Evolutionary conservation across 2,113 vertebrate species (phyloP).

Genomic region (Cyanoderma ruficeps): DNA sequence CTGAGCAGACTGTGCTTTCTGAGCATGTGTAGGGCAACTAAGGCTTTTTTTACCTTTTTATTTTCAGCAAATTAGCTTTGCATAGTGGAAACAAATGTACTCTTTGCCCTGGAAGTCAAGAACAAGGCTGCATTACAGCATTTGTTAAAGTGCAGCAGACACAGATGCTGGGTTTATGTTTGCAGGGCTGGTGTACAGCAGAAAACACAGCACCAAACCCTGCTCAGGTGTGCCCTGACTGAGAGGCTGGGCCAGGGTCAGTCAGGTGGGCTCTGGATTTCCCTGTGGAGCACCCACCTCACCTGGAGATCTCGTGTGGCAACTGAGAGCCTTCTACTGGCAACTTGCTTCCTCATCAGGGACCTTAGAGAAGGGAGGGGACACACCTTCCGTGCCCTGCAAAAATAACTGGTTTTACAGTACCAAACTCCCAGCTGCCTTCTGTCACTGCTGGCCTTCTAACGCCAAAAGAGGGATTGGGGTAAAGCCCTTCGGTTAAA

Average conservation of each 20-base stretch:
- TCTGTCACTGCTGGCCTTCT: neutral
- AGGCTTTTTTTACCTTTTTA: neutral
- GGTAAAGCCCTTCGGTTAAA: too few relatives aligned
- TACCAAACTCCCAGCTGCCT: neutral
- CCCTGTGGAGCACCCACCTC: accelerated
- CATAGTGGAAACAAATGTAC: neutral
- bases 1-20: neutral
- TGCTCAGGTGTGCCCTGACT: accelerated
- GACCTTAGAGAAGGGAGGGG: neutral
- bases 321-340: neutral
- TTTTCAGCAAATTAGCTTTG: neutral
- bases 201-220: neutral
- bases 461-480: neutral
- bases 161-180: accelerated
- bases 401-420: neutral
- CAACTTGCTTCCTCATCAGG: neutral
- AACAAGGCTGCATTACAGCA: too few relatives aligned
- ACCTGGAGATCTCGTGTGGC: accelerated
- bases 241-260: neutral
- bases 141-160: neutral
- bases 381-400: neutral
- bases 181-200: neutral
- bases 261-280: neutral
- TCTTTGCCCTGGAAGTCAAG: neutral
- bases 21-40: neutral